Evolutionary conservation across 1,140 invertebrate genomes (phyloP), one percentile per base, ranked within the genome.

Genomic region (Drosophila sucinea): DNA sequence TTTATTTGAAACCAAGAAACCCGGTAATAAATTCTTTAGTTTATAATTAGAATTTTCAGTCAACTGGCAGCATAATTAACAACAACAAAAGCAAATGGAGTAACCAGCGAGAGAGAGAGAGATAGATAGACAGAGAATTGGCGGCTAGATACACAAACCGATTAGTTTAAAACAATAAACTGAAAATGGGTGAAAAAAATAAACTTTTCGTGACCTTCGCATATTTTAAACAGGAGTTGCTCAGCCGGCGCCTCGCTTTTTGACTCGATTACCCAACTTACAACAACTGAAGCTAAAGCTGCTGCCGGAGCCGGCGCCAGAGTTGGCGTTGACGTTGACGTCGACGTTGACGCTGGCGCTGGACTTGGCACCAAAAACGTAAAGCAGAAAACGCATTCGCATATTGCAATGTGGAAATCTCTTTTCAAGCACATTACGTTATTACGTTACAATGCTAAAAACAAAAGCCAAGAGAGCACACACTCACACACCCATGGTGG

Each of bases 321-420:
- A 25, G 56, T 3, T 27, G 62, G 40, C 7, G 40, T 2, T 35
- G 27, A n/a, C 44, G 41, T 40, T 29, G 47, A 35, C 44, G 41
- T 40, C 17, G 47, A 35, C 77, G 68, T 60, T 40, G 65, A 35
- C 79, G 84, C 70, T 83, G 83, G 77, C 80, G 84, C 73, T 89
- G 83, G 80, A 84, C 84, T 87, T 87, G 83, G 83, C 83, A 89
- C 84, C 77, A 87, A 89, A 51, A 87, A 89, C 84, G 80, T 89
- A 89, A 84, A 47, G 66, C 70, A 61, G 71, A 10, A 51, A 67
- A 78, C 61, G 67, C 72, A 65, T 77, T 51, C 44, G 47, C 56
- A 40, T 60, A 55, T 60, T 76, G 76, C 84, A 41, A 83, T 86
- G 82, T 86, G 79, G 82, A 79, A 86, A 86, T 87, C 75, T 51